Percentiles rank a stretch among this genome's conserved stretches.
Conservation (phyloP, 2,113 vertebrate species). For the Odocoileus virginianus region DNA sequence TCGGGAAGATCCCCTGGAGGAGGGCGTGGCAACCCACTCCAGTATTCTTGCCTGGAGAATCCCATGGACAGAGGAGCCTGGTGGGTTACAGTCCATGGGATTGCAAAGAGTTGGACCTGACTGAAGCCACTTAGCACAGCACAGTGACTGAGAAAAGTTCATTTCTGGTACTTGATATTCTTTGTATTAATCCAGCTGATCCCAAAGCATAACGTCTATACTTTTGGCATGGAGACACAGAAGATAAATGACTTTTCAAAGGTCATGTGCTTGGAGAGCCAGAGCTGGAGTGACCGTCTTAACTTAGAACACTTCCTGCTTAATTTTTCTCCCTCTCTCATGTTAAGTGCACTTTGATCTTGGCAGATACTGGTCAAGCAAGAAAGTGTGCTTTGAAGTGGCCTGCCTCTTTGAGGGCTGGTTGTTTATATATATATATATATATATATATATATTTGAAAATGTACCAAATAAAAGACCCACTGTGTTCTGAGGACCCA, state of each 20-base stretch:
- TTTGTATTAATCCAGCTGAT: background rate
- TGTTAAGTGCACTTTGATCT: background rate
- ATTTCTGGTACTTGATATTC: background rate
- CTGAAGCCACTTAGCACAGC: background rate
- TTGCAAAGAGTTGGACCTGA: fast-evolving
- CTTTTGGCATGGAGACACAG: background rate
- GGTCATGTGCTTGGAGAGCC: background rate
- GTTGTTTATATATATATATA: background rate
- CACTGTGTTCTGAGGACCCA: background rate
- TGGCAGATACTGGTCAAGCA: background rate
- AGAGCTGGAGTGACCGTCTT: background rate
- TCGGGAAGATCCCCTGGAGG: background rate
- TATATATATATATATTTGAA: background rate
- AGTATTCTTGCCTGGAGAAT: background rate
- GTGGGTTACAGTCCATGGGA: background rate
- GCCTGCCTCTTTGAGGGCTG: background rate
- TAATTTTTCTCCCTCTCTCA: background rate
- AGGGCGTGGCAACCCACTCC: background rate
- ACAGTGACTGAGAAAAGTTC: background rate
- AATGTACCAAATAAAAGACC: background rate
- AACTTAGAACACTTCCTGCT: background rate
- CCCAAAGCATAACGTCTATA: background rate
- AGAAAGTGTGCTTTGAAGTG: background rate
- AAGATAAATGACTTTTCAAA: constrained; percentile 26
- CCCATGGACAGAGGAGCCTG: background rate